A percentile compares a stretch with the other conserved stretches of the same genome.
These are phyloP conservation scores for Rhagologus leucostigma DNA, from an alignment of 2,113 vertebrate genomes.

Conservation along the genomic window DNA sequence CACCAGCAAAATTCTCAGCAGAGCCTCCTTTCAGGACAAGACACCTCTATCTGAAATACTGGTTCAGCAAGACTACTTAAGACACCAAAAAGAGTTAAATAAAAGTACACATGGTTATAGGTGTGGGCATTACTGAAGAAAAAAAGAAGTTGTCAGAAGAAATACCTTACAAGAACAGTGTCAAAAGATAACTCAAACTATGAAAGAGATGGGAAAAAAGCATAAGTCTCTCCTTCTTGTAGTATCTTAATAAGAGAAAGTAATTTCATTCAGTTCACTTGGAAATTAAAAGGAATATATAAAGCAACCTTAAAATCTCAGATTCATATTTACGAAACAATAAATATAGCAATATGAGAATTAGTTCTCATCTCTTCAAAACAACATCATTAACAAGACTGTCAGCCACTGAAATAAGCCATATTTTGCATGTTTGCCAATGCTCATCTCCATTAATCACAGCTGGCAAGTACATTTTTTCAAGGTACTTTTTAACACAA, in stretches of 20 bases:
- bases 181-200: neutral
- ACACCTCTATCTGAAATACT: neutral
- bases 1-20: neutral
- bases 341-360: neutral
- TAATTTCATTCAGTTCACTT: neutral
- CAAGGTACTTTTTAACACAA: neutral
- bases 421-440: neutral
- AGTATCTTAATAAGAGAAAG: neutral
- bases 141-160: neutral
- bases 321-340: neutral
- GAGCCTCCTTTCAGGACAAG: neutral
- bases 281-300: neutral
- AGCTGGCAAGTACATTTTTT: neutral
- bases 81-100: neutral
- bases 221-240: accelerated
- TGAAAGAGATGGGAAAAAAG: neutral
- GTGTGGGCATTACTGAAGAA: neutral
- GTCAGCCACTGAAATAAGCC: neutral
- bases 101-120: neutral
- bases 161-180: neutral
- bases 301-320: neutral
- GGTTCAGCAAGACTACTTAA: neutral
- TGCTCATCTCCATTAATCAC: neutral
- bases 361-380: neutral
- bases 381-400: neutral